Evolutionary conservation across 2,888 invertebrate genomes (phyloP).

Genomic region (Cremastinae sp.): DNA sequence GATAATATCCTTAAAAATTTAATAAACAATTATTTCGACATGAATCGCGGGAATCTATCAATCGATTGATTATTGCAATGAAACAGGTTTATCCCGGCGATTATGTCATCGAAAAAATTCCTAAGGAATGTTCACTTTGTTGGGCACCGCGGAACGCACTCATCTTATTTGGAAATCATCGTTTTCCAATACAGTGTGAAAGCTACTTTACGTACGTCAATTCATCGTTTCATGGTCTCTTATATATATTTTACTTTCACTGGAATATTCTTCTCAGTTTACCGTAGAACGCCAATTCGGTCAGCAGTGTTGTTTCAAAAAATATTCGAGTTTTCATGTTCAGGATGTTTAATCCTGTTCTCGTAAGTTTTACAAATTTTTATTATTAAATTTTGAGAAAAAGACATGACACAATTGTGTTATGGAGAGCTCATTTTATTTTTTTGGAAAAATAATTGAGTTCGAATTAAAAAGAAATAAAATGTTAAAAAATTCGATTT

Average conservation of each 20-base stretch:
- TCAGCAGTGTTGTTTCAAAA: conserved; percentile 17
- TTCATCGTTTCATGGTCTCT: conserved; percentile 41
- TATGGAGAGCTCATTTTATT: too few species aligned
- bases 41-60: too few species aligned
- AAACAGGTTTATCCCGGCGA: conserved; percentile 15
- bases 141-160: background rate
- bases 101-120: conserved; percentile 38
- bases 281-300: conserved; percentile 57
- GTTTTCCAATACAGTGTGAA: conserved; percentile 43
- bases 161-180: background rate
- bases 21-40: too few species aligned
- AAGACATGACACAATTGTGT: too few species aligned
- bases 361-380: conserved; percentile 45
- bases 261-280: conserved; percentile 65
- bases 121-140: conserved; percentile 33
- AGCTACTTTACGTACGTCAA: conserved; percentile 45
- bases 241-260: conserved; percentile 71
- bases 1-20: too few species aligned
- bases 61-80: too few species aligned
- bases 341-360: conserved; percentile 50
- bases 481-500: background rate
- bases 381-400: conserved; percentile 4
- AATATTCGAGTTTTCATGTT: background rate
- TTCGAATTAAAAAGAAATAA: too few species aligned
- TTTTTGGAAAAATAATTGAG: conserved; percentile 13